phyloP scores from a whole-genome alignment of 2,797 vertebrate genomes.

The Scleropages formosus region DNA sequence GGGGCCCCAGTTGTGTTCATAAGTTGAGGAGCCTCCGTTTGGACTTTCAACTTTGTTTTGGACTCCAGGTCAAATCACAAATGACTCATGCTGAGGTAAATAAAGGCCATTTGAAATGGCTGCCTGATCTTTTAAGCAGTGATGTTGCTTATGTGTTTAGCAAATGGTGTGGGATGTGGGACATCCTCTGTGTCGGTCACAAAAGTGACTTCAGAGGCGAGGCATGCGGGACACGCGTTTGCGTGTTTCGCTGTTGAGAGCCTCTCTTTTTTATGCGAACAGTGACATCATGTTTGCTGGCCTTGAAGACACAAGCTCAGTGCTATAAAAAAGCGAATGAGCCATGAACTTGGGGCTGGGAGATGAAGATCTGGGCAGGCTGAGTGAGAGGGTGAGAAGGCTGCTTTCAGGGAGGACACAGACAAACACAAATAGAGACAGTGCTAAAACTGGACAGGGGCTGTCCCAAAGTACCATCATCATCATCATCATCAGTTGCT shows the following conservation, averaged over 20 bases:
- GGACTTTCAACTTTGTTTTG: too few relatives aligned
- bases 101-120: slow-evolving; percentile 27
- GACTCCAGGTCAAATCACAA: slow-evolving; percentile 38
- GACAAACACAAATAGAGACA: too few relatives aligned
- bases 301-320: slow-evolving; percentile 48
- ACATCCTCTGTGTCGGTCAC: not conserved
- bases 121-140: slow-evolving; percentile 14
- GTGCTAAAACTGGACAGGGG: slow-evolving; percentile 62
- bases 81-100: slow-evolving; percentile 58
- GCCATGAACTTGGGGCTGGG: slow-evolving; percentile 54
- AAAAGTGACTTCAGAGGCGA: not conserved
- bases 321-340: slow-evolving; percentile 67
- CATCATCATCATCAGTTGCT: slow-evolving; percentile 57
- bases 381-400: not conserved
- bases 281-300: slow-evolving; percentile 59
- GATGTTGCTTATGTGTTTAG: not conserved
- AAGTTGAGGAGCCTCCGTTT: too few relatives aligned
- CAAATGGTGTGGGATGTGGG: not conserved
- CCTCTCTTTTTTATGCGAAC: slow-evolving; percentile 49
- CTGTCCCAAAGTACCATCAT: slow-evolving; percentile 52
- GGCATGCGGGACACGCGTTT: not conserved
- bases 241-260: slow-evolving; percentile 41
- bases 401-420: too few relatives aligned
- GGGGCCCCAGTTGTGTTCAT: too few relatives aligned
- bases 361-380: slow-evolving; percentile 1